phyloP scores from a whole-genome alignment of 1,140 invertebrate species.

The Zaprionus lachaisei region DNA sequence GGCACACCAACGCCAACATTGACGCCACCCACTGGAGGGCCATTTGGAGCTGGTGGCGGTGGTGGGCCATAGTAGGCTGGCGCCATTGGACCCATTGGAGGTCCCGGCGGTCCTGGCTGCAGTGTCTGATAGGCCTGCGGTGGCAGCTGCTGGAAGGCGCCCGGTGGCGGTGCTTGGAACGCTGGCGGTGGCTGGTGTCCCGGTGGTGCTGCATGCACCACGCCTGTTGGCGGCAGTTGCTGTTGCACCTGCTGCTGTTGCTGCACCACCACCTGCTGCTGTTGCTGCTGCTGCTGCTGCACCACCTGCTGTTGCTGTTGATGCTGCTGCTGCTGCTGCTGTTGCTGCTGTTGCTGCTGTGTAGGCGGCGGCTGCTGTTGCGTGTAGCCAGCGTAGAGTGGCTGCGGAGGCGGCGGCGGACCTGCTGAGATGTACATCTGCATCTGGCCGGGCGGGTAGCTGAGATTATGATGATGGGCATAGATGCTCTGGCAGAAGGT shows the following conservation, averaged over 20 bases:
- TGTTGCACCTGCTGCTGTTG: constrained; percentile 51
- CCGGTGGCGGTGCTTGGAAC: constrained; percentile 65
- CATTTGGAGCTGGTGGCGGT: constrained; percentile 70
- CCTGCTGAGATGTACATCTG: constrained; percentile 85
- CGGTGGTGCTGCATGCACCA: constrained; percentile 44
- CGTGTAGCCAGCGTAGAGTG: constrained; percentile 83
- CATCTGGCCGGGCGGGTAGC: constrained; percentile 84
- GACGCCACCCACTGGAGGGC: constrained; percentile 45
- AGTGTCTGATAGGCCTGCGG: constrained; percentile 85
- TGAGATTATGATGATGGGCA: constrained; percentile 78
- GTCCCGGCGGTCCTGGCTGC: constrained; percentile 84
- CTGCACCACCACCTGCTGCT: constrained; percentile 53
- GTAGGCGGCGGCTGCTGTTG: constrained; percentile 44
- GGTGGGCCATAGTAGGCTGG: constrained; percentile 69
- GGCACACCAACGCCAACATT: constrained; percentile 50
- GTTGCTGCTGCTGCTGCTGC: constrained; percentile 63
- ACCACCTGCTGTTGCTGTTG: constrained; percentile 60
- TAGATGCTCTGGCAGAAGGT: constrained; percentile 82
- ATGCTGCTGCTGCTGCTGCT: constrained; percentile 60
- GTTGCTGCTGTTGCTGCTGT: constrained; percentile 60
- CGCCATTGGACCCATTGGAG: constrained; percentile 76
- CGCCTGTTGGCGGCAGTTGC: constrained; percentile 42
- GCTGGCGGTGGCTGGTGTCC: constrained; percentile 59
- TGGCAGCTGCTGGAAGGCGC: constrained; percentile 68
- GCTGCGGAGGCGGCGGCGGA: constrained; percentile 85